phyloP scores from a whole-genome alignment of 2,113 vertebrate species.

The Carassius gibelio region DNA sequence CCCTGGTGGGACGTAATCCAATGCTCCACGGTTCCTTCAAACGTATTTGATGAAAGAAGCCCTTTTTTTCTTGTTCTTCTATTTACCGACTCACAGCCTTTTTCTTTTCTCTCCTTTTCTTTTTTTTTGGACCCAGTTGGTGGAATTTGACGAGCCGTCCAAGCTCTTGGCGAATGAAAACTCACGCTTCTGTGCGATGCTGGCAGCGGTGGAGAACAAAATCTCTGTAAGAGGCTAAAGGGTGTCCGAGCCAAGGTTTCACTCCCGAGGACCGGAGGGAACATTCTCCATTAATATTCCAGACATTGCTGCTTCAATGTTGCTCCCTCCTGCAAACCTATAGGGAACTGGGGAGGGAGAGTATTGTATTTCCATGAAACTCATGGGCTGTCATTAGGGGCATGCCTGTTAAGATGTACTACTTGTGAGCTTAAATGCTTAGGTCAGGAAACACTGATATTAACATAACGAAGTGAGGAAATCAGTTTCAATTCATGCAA shows the following conservation, averaged over 20 bases:
- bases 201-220: constrained; percentile 91
- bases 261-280: constrained; percentile 37
- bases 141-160: constrained; percentile 89
- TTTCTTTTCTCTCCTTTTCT: neutral
- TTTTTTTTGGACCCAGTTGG: constrained; percentile 76
- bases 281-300: constrained; percentile 69
- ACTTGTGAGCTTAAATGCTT: constrained; percentile 82
- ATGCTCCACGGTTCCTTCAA: neutral
- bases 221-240: constrained; percentile 87
- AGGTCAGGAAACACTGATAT: constrained; percentile 83
- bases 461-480: constrained; percentile 80
- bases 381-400: constrained; percentile 55
- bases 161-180: constrained; percentile 91
- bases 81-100: neutral
- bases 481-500: constrained; percentile 80
- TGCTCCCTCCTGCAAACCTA: constrained; percentile 58
- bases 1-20: neutral
- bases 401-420: constrained; percentile 70
- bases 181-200: constrained; percentile 90
- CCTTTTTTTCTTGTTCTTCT: neutral
- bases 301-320: constrained; percentile 64
- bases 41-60: neutral
- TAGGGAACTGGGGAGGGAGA: constrained; percentile 36
- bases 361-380: constrained; percentile 53
- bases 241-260: constrained; percentile 2